These are phyloP conservation scores for Leptura quadrifasciata DNA, from an alignment of 2,888 invertebrate species.

Conservation along the genomic window DNA sequence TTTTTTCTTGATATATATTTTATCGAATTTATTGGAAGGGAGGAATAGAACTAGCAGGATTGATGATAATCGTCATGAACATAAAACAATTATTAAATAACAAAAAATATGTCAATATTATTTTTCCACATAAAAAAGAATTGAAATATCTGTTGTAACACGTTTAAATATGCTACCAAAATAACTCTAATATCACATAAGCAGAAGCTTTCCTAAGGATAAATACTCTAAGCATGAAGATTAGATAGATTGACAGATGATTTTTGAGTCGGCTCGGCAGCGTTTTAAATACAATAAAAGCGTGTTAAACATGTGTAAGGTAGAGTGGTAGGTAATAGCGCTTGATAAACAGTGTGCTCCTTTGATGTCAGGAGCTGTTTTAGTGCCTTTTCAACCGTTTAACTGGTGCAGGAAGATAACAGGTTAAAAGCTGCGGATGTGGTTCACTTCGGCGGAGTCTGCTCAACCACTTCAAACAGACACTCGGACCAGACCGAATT, in stretches of 20 bases:
- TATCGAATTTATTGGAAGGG: too few species aligned
- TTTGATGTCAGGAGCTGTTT: slow-evolving; percentile 59
- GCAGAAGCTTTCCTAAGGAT: slow-evolving; percentile 31
- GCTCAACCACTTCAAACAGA: slow-evolving; percentile 61
- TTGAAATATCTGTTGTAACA: too few species aligned
- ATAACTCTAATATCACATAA: slow-evolving; percentile 1
- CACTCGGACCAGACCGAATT: slow-evolving; percentile 56
- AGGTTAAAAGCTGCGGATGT: slow-evolving; percentile 66
- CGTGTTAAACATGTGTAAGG: slow-evolving; percentile 52
- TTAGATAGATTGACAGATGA: slow-evolving; percentile 24
- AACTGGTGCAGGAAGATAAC: slow-evolving; percentile 60
- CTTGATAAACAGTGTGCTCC: slow-evolving; percentile 48
- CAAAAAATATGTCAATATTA: too few species aligned
- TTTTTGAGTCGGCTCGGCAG: slow-evolving; percentile 13
- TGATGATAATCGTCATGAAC: too few species aligned
- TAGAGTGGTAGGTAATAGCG: slow-evolving; percentile 43
- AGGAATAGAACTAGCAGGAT: too few species aligned
- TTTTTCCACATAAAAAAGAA: too few species aligned
- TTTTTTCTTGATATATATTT: too few species aligned
- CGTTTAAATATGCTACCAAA: not conserved
- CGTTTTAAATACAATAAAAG: slow-evolving; percentile 26
- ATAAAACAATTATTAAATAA: too few species aligned
- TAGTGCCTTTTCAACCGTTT: slow-evolving; percentile 59
- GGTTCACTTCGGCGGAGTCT: slow-evolving; percentile 58
- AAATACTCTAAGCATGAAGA: slow-evolving; percentile 16